Conservation (phyloP, 2,888 invertebrate species). For the Ophion ellenae region DNA sequence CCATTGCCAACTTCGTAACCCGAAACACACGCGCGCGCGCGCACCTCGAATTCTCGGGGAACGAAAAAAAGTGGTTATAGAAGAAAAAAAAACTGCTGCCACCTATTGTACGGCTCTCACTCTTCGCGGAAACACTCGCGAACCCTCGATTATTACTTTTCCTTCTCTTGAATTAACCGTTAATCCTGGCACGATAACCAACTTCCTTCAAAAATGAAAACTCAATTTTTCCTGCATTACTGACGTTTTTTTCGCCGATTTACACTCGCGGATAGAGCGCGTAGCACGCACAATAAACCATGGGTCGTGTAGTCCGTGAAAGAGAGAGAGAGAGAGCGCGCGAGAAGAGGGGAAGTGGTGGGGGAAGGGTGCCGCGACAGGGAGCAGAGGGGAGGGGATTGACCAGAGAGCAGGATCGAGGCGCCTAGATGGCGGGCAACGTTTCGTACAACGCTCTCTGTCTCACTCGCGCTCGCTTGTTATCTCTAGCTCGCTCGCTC, state of each 20-base stretch:
- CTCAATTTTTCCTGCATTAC: slow-evolving; percentile 9
- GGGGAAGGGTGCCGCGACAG: neutral
- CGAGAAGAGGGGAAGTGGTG: slow-evolving; percentile 3
- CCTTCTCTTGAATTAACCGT: slow-evolving; percentile 24
- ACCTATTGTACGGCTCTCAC: slow-evolving; percentile 41
- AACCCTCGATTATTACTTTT: slow-evolving; percentile 8
- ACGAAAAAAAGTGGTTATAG: slow-evolving; percentile 10
- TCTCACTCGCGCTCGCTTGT: slow-evolving; percentile 37
- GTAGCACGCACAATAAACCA: slow-evolving; percentile 59
- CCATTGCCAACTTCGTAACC: slow-evolving; percentile 60
- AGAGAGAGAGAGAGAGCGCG: slow-evolving; percentile 21
- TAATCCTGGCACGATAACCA: slow-evolving; percentile 39
- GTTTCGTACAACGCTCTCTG: slow-evolving; percentile 45
- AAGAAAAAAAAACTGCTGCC: slow-evolving; percentile 52
- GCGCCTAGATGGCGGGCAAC: slow-evolving; percentile 67
- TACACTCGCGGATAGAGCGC: slow-evolving; percentile 44
- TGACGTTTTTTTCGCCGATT: slow-evolving; percentile 21
- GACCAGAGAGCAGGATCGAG: slow-evolving; percentile 61
- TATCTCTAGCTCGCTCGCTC: neutral
- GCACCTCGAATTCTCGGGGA: slow-evolving; percentile 17
- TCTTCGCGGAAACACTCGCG: slow-evolving; percentile 6
- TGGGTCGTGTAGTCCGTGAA: slow-evolving; percentile 32
- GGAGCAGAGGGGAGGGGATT: slow-evolving; percentile 17
- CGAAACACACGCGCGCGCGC: slow-evolving; percentile 58
- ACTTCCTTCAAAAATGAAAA: slow-evolving; percentile 29